These are phyloP conservation scores for Alosa alosa DNA, from an alignment of 2,113 vertebrate species.

Conservation along the genomic window DNA sequence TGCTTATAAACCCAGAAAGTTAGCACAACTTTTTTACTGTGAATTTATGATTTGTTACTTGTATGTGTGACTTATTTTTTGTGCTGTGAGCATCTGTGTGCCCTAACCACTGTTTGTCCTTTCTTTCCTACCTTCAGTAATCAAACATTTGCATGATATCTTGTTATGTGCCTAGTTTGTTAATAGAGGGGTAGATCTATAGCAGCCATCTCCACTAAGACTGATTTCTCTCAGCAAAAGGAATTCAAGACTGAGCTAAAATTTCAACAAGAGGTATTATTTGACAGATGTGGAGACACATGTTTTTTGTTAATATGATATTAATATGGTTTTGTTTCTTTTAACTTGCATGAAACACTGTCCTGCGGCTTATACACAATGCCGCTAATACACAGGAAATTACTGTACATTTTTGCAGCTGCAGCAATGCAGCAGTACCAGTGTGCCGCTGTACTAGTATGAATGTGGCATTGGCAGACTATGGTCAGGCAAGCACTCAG, in stretches of 20 bases:
- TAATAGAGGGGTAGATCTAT: neutral
- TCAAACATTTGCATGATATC: neutral
- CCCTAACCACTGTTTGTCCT: neutral
- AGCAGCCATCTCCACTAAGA: no score
- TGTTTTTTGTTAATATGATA: no score
- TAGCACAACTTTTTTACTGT: neutral
- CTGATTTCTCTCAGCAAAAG: no score
- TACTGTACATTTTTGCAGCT: no score
- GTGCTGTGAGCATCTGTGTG: neutral
- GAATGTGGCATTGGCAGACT: neutral
- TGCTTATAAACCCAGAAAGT: neutral
- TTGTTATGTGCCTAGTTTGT: neutral
- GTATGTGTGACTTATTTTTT: neutral
- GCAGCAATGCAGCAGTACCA: no score
- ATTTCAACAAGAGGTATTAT: no score
- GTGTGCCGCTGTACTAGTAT: neutral
- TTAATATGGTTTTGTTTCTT: no score
- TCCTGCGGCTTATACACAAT: no score
- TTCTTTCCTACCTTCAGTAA: neutral
- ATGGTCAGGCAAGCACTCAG: neutral
- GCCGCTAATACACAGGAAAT: no score
- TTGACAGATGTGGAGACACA: no score
- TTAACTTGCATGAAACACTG: no score
- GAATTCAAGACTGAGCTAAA: no score
- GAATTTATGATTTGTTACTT: neutral